Percentiles rank a stretch among this genome's conserved stretches.
Evolutionary conservation across 1,140 invertebrate species (phyloP).

Genomic region (Maniola jurtina): DNA sequence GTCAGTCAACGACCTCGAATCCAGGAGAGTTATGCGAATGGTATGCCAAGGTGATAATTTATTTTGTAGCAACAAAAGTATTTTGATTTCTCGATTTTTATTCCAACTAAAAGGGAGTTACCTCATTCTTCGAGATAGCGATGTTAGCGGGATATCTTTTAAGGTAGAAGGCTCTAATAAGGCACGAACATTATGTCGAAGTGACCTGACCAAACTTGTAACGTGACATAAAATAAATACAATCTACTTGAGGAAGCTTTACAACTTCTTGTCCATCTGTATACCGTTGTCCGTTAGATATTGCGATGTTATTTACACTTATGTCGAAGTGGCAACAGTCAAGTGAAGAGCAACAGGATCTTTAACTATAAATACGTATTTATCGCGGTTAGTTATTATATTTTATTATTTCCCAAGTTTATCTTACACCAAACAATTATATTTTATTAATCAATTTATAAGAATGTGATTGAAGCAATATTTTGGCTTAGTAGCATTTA

Average conservation of each 20-base stretch:
- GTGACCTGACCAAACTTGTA: background rate
- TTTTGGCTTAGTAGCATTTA: conserved; percentile 12
- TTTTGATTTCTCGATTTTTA: conserved; percentile 17
- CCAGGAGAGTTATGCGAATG: conserved; percentile 53
- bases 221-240: conserved; percentile 1
- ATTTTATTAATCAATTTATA: conserved; percentile 3
- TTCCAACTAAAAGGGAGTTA: background rate
- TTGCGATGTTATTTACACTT: background rate
- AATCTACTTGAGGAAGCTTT: background rate
- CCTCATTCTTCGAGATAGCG: background rate
- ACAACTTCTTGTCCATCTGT: background rate
- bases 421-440: background rate
- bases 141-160: conserved; percentile 2
- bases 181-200: background rate
- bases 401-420: background rate
- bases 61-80: conserved; percentile 35
- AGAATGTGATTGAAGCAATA: conserved; percentile 11
- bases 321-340: background rate
- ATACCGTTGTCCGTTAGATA: background rate
- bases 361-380: background rate
- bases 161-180: background rate
- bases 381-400: background rate
- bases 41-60: conserved; percentile 65
- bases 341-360: background rate
- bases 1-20: conserved; percentile 56